These are phyloP conservation scores for Ectemnius cavifrons DNA, from an alignment of 2,888 invertebrate species.

Conservation along the genomic window DNA sequence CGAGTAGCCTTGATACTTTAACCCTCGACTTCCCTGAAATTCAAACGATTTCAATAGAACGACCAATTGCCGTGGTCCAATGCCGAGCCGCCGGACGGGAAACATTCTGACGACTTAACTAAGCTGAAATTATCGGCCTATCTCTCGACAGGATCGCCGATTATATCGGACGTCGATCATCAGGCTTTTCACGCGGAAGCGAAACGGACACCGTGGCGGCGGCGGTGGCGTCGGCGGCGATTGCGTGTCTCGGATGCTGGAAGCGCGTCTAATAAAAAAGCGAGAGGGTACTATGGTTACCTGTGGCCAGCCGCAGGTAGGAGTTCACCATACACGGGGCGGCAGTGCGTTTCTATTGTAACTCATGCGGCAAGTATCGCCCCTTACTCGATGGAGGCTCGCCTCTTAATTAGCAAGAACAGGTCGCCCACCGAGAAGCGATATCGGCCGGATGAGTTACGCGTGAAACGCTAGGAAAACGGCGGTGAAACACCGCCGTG, in stretches of 20 bases:
- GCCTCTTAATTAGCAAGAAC: slow-evolving; percentile 55
- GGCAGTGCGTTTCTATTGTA: slow-evolving; percentile 48
- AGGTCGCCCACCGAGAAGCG: slow-evolving; percentile 36
- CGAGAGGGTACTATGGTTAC: slow-evolving; percentile 43
- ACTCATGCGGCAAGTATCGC: slow-evolving; percentile 20
- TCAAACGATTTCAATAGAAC: slow-evolving; percentile 24
- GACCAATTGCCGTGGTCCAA: neutral
- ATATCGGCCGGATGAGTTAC: slow-evolving; percentile 42
- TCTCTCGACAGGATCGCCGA: slow-evolving; percentile 45
- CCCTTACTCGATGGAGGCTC: slow-evolving; percentile 13
- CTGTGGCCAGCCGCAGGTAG: slow-evolving; percentile 48
- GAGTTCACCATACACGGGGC: neutral
- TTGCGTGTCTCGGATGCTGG: slow-evolving; percentile 15
- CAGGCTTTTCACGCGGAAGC: slow-evolving; percentile 56
- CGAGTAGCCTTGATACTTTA: no score
- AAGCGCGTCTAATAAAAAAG: slow-evolving; percentile 38
- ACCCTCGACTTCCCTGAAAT: no score
- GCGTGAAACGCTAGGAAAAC: slow-evolving; percentile 43
- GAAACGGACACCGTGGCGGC: slow-evolving; percentile 41
- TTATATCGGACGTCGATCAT: slow-evolving; percentile 46
- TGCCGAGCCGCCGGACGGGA: slow-evolving; percentile 17
- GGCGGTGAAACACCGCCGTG: slow-evolving; percentile 22
- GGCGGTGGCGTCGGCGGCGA: neutral
- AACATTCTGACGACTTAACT: slow-evolving; percentile 23
- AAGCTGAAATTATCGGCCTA: slow-evolving; percentile 41